These are phyloP conservation scores for Apis cerana DNA, from an alignment of 1,140 invertebrate genomes.

Conservation along the genomic window DNA sequence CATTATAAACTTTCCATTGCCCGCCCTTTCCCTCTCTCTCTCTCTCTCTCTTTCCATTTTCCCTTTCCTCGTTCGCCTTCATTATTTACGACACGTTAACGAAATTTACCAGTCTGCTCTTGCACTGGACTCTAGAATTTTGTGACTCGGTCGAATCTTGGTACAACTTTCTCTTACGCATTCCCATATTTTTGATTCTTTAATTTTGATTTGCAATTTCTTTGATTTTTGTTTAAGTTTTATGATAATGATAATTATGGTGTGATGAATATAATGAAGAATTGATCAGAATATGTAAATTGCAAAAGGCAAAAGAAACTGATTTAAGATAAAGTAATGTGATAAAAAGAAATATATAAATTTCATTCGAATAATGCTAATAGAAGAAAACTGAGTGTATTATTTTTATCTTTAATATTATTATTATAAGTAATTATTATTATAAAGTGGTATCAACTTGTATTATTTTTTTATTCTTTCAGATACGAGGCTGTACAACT, in stretches of 20 bases:
- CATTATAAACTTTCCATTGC: conserved; percentile 66
- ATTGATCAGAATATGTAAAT: too few relatives aligned
- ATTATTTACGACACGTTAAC: conserved; percentile 42
- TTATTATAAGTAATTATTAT: neutral
- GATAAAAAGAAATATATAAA: too few relatives aligned
- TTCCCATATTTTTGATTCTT: neutral
- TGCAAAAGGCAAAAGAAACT: too few relatives aligned
- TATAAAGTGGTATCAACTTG: too few relatives aligned
- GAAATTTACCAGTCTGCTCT: conserved; percentile 29
- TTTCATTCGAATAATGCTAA: too few relatives aligned
- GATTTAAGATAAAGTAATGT: too few relatives aligned
- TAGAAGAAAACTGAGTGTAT: too few relatives aligned
- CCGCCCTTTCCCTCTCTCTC: conserved; percentile 35
- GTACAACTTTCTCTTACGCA: neutral
- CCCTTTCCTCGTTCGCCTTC: conserved; percentile 32
- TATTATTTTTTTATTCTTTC: neutral
- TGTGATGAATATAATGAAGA: too few relatives aligned
- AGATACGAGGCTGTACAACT: conserved; percentile 80
- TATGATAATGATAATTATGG: neutral
- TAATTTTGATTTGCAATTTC: too few relatives aligned
- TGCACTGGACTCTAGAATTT: neutral
- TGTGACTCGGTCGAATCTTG: neutral
- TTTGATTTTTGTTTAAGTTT: neutral
- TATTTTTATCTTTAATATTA: too few relatives aligned
- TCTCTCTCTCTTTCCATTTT: conserved; percentile 41